Conservation (phyloP, 2,797 vertebrate genomes). For the Clarias fuscus region DNA sequence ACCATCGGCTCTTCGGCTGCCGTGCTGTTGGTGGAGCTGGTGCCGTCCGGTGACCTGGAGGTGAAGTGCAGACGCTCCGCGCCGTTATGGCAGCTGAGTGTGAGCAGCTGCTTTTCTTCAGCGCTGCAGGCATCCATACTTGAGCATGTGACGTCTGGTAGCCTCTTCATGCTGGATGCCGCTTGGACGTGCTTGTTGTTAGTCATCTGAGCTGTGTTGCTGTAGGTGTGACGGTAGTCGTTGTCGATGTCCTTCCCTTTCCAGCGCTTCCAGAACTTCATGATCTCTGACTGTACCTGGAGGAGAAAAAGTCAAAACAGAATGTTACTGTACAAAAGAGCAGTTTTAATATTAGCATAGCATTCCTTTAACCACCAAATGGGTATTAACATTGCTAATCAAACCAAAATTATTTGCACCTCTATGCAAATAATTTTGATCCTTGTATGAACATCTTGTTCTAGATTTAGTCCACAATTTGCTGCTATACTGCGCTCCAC, state of each 20-base stretch:
- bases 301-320: background rate
- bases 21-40: constrained; percentile 58
- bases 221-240: constrained; percentile 82
- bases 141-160: constrained; percentile 63
- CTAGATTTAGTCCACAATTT: background rate
- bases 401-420: background rate
- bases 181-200: constrained; percentile 65
- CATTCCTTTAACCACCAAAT: background rate
- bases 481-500: background rate
- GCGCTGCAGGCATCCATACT: constrained; percentile 60
- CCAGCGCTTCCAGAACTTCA: constrained; percentile 89
- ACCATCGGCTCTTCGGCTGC: constrained; percentile 69
- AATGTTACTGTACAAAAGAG: background rate
- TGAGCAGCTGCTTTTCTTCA: constrained; percentile 79
- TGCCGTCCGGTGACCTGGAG: constrained; percentile 56
- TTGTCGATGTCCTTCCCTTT: constrained; percentile 85
- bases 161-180: constrained; percentile 58
- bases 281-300: constrained; percentile 91
- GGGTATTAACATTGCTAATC: background rate
- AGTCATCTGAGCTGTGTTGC: constrained; percentile 74
- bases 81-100: constrained; percentile 71
- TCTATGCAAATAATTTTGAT: no score
- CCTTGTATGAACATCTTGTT: background rate
- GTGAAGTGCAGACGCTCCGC: constrained; percentile 47
- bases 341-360: background rate